phyloP scores from a whole-genome alignment of 2,797 vertebrate species.

The Calcarius lapponicus region DNA sequence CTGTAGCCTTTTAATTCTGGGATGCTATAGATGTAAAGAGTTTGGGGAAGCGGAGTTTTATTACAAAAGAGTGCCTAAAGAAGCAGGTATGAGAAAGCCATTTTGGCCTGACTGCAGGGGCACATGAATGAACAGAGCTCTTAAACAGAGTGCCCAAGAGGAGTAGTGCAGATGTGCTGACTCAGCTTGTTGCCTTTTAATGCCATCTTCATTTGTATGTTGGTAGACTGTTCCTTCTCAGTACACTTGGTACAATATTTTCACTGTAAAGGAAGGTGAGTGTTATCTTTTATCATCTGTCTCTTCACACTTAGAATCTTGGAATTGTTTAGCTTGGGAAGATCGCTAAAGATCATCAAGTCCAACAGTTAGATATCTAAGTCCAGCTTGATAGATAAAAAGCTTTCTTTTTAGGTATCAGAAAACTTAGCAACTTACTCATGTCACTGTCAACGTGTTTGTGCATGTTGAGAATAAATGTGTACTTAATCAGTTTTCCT shows the following conservation, averaged over 20 bases:
- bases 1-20: neutral
- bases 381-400: neutral
- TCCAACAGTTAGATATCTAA: neutral
- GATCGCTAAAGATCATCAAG: neutral
- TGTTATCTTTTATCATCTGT: neutral
- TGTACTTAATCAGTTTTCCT: conserved; percentile 12
- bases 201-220: neutral
- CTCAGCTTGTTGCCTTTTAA: neutral
- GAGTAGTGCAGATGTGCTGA: neutral
- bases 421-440: neutral
- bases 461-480: neutral
- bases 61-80: neutral
- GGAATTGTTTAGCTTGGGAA: neutral
- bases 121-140: neutral
- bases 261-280: neutral
- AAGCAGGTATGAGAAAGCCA: neutral
- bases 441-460: neutral
- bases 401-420: neutral
- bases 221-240: neutral
- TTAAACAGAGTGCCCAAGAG: neutral
- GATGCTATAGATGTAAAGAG: neutral
- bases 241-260: neutral
- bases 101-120: neutral
- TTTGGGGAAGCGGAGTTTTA: neutral
- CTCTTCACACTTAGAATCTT: neutral